Conservation (phyloP, 2,797 vertebrate genomes). For the Hybognathus amarus region DNA sequence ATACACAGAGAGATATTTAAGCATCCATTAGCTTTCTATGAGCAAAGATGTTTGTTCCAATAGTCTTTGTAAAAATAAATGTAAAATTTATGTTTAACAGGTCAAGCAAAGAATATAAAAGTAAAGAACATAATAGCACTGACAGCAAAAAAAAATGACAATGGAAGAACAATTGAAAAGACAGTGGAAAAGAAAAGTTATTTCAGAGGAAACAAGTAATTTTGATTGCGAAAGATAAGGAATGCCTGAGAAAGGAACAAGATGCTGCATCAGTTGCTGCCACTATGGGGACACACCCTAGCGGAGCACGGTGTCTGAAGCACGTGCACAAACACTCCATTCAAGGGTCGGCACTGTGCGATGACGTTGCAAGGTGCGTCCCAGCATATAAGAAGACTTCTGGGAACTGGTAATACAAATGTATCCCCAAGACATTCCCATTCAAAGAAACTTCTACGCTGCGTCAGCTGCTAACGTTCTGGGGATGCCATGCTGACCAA, state of each 20-base stretch:
- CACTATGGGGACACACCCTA: too few species aligned
- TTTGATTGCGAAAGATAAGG: background rate
- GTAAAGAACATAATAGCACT: background rate
- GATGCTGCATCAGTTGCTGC: too few species aligned
- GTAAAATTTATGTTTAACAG: background rate
- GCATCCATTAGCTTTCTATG: background rate
- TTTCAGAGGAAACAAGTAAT: background rate
- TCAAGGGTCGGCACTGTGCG: too few species aligned
- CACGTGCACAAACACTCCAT: too few species aligned
- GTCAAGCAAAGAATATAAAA: background rate
- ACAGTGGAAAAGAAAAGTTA: background rate
- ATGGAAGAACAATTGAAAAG: background rate
- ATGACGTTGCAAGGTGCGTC: background rate
- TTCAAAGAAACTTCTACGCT: background rate
- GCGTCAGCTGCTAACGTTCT: background rate
- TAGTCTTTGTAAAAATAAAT: background rate
- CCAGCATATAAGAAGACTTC: background rate
- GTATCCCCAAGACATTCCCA: background rate
- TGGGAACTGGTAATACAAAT: background rate
- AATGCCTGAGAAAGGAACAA: too few species aligned
- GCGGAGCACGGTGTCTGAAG: too few species aligned
- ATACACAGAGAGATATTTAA: background rate
- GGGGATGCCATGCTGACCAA: too few species aligned
- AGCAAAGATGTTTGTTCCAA: background rate
- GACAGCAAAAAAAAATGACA: background rate